phyloP scores from a whole-genome alignment of 2,797 vertebrate species.

The Muscicapa comitata region DNA sequence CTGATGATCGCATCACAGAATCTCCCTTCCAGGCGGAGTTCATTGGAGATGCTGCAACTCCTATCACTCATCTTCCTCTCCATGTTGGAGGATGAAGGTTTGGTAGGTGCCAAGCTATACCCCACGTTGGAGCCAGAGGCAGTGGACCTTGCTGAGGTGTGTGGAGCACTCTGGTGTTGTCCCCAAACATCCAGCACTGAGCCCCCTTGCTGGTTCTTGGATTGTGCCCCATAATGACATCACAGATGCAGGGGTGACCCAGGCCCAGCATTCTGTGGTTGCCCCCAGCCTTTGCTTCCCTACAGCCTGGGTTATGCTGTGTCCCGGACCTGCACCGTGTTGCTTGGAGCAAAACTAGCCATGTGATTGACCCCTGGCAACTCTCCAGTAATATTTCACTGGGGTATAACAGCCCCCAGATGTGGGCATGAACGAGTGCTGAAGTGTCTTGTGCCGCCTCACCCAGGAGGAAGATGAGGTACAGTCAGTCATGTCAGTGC shows the following conservation, averaged over 20 bases:
- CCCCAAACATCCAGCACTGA: background rate
- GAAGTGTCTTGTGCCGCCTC: background rate
- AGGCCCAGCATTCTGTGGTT: background rate
- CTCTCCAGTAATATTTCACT: background rate
- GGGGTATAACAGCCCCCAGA: background rate
- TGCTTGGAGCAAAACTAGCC: background rate
- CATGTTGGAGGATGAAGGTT: constrained; percentile 60
- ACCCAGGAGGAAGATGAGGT: background rate
- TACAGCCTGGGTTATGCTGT: rapidly evolving
- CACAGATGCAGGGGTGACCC: background rate
- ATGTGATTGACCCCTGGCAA: background rate
- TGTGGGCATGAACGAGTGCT: background rate
- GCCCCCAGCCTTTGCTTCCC: background rate
- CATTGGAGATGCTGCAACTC: constrained; percentile 72
- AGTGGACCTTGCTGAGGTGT: background rate
- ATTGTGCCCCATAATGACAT: background rate
- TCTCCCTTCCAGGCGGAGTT: constrained; percentile 76
- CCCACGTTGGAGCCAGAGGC: constrained; percentile 43
- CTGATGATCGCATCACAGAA: constrained; percentile 77
- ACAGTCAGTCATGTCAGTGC: background rate
- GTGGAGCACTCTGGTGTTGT: background rate
- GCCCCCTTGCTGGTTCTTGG: background rate
- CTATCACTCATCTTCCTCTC: constrained; percentile 75
- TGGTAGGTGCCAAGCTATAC: background rate
- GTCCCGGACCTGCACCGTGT: rapidly evolving